Evolutionary conservation across 2,113 vertebrate genomes (phyloP), one percentile per base, ranked within the genome.

Genomic region (Myiozetetes cayanensis): DNA sequence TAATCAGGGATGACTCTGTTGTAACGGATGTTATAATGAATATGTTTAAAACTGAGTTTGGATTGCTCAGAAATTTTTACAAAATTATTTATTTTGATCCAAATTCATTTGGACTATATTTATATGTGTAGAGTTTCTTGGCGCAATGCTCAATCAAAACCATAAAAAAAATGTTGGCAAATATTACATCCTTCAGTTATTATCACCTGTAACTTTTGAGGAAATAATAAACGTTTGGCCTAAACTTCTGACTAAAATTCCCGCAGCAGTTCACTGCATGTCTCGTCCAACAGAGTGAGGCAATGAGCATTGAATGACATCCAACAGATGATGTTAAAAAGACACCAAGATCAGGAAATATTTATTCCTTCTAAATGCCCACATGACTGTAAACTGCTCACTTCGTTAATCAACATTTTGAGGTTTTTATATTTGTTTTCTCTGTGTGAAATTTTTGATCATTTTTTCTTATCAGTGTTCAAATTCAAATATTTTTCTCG

Each of bases 321-420:
- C 89, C 96, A 96, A 78, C 24, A 89, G 89, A 89, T 87, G 65
- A 91, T 65, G 84, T 94, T 95, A 89, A 81, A 94, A 94, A 92
- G 87, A 94, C 65, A 75, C 93, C 68, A 84, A 61, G 91, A 58
- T 86, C 75, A 93, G 86, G 43, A 92, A 67, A 86, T 47, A 67
- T 78, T 92, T 94, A 77, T 91, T 91, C 56, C 77, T 47, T 44
- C 35, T 85, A 78, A 91, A 94, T 2, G 0, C 63, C 83, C 88
- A 86, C 68, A 77, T 70, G 85, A 66, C 75, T 50, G 10, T 33
- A 83, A 55, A 58, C 13, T 44, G 41, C 67, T 96, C 92, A 89
- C 88, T 80, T 83, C 71, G 90, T 94, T 93, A 92, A 90, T 82
- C 90, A 93, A 33, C 50, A 74, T 80, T 86, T 80, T 43, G 16